These are phyloP conservation scores for Yponomeuta plumbellus DNA, from an alignment of 2,888 invertebrate genomes.

Conservation along the genomic window DNA sequence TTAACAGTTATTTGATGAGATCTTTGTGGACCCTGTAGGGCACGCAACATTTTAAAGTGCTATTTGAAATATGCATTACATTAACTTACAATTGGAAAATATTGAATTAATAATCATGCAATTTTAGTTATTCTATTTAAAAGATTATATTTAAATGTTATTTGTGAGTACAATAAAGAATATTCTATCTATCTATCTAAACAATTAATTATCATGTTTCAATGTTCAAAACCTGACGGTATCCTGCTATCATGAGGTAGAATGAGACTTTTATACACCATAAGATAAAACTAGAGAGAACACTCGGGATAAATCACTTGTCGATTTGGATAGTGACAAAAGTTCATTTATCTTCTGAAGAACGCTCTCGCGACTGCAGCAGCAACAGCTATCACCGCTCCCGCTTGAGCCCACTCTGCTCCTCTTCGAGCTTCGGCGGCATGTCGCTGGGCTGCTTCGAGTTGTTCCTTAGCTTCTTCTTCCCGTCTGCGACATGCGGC, in stretches of 20 bases:
- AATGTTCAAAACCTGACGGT: slow-evolving; percentile 15
- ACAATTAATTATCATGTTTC: too few relatives aligned
- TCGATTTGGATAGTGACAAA: slow-evolving; percentile 17
- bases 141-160: too few relatives aligned
- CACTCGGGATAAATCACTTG: slow-evolving; percentile 11
- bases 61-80: too few relatives aligned
- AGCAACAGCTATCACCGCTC: slow-evolving; percentile 15
- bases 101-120: too few relatives aligned
- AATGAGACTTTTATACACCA: slow-evolving; percentile 11
- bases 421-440: slow-evolving; percentile 19
- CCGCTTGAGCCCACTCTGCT: slow-evolving; percentile 18
- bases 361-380: slow-evolving; percentile 16
- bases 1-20: too few relatives aligned
- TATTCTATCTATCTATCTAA: too few relatives aligned
- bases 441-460: slow-evolving; percentile 18
- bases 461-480: slow-evolving; percentile 18
- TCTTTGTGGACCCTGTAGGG: too few relatives aligned
- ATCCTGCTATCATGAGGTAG: slow-evolving; percentile 14
- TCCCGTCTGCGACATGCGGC: slow-evolving; percentile 18
- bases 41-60: too few relatives aligned
- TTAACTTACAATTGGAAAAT: too few relatives aligned
- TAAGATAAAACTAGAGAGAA: slow-evolving; percentile 16
- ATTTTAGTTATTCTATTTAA: too few relatives aligned
- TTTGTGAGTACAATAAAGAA: too few relatives aligned
- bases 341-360: slow-evolving; percentile 17